phyloP scores from a whole-genome alignment of 2,797 vertebrate species.

The Myotis daubentonii region DNA sequence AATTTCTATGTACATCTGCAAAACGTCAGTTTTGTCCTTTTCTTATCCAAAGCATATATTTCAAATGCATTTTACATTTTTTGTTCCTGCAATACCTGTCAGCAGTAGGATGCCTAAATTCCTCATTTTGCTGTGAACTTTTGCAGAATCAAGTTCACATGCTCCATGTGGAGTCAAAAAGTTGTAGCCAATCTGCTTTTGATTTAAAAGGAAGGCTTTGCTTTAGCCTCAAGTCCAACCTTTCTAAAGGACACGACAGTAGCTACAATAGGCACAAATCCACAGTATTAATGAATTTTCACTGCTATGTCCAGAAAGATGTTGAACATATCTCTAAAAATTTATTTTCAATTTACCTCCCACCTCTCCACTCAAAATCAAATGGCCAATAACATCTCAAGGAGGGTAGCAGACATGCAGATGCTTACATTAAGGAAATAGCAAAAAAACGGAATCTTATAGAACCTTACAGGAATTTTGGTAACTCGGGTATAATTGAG shows the following conservation, averaged over 20 bases:
- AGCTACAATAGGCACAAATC: neutral
- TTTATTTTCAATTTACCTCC: neutral
- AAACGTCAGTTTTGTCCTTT: neutral
- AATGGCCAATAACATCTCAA: neutral
- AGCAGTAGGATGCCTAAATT: neutral
- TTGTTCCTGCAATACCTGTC: conserved; percentile 25
- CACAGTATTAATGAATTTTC: neutral
- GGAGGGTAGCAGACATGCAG: neutral
- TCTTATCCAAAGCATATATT: conserved; percentile 32
- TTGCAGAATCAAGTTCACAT: neutral
- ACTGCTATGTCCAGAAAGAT: neutral
- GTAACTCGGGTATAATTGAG: neutral
- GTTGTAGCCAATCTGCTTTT: neutral
- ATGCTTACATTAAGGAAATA: neutral
- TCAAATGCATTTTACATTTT: conserved; percentile 9
- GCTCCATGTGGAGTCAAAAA: neutral
- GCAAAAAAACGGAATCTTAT: neutral
- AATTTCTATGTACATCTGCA: neutral
- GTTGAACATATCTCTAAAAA: neutral
- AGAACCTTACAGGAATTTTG: neutral
- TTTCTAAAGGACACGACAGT: neutral
- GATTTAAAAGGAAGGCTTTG: conserved; percentile 13
- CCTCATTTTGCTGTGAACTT: conserved; percentile 30
- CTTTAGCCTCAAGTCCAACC: neutral
- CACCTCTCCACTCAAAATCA: neutral